Evolutionary conservation across 2,113 vertebrate species (phyloP).

Genomic region (Notothenia coriiceps): DNA sequence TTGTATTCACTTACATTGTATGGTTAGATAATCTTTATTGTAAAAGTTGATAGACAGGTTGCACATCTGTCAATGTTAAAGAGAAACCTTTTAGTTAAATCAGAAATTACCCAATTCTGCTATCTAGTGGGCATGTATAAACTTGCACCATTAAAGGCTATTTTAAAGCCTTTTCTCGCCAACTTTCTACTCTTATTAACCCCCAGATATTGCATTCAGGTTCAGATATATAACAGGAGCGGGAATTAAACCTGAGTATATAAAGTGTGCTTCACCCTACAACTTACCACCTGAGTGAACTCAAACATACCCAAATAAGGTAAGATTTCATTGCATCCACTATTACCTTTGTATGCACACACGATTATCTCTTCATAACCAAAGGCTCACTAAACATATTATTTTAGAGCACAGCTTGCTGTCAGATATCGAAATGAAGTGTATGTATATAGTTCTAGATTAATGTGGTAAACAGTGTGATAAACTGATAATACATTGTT

Average conservation of each 20-base stretch:
- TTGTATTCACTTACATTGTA: background rate
- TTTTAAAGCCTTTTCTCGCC: background rate
- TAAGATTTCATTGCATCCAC: background rate
- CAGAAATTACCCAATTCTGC: background rate
- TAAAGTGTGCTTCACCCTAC: background rate
- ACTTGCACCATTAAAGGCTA: background rate
- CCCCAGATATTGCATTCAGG: background rate
- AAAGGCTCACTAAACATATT: constrained; percentile 38
- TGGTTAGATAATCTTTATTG: background rate
- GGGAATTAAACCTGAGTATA: background rate
- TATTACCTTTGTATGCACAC: background rate
- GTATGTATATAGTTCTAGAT: constrained; percentile 5
- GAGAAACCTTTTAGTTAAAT: background rate
- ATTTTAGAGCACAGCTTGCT: constrained; percentile 8
- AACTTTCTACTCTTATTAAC: background rate
- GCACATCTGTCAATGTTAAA: background rate
- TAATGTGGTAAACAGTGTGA: constrained; percentile 23
- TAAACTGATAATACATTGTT: constrained; percentile 12
- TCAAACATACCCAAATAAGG: background rate
- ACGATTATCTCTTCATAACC: background rate
- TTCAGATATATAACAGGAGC: background rate
- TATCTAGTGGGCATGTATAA: background rate
- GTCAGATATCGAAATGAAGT: constrained; percentile 12
- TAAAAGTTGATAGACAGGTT: background rate
- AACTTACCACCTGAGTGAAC: background rate